These are phyloP conservation scores for Polypterus bichir DNA, from an alignment of 2,113 vertebrate species.

Conservation along the genomic window DNA sequence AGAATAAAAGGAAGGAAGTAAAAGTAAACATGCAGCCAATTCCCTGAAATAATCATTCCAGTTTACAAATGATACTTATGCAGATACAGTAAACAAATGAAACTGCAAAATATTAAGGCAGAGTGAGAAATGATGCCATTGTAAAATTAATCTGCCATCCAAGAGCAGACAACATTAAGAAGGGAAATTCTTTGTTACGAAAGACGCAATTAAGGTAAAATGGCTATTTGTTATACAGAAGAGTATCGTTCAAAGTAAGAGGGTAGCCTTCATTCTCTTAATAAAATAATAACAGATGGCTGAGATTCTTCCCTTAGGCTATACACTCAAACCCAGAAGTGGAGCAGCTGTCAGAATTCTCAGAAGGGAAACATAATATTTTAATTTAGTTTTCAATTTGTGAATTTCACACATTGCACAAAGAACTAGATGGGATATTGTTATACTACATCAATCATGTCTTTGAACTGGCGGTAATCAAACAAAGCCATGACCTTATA, in stretches of 20 bases:
- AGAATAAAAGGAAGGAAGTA: no score
- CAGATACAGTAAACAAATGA: no score
- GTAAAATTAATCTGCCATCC: conserved; percentile 3
- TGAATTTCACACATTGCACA: conserved; percentile 30
- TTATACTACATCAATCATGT: conserved; percentile 28
- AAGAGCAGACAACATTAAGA: conserved; percentile 22
- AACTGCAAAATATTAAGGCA: no score
- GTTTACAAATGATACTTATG: no score
- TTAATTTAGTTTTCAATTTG: conserved; percentile 35
- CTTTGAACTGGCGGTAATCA: conserved; percentile 24
- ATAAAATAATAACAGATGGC: conserved; percentile 11
- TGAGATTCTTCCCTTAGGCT: background rate
- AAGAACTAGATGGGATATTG: conserved; percentile 25
- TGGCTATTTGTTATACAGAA: background rate
- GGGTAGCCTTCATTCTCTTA: background rate
- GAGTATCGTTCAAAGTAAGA: background rate
- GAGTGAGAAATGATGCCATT: no score
- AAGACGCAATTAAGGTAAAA: conserved; percentile 15
- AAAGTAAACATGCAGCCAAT: no score
- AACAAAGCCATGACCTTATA: conserved; percentile 8
- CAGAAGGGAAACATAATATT: conserved; percentile 16
- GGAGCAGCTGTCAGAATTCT: conserved; percentile 10
- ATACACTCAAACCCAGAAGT: conserved; percentile 2
- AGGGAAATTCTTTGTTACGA: conserved; percentile 22
- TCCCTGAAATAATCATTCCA: no score